phyloP scores from a whole-genome alignment of 1,140 invertebrate species.

The Streblospio benedicti region DNA sequence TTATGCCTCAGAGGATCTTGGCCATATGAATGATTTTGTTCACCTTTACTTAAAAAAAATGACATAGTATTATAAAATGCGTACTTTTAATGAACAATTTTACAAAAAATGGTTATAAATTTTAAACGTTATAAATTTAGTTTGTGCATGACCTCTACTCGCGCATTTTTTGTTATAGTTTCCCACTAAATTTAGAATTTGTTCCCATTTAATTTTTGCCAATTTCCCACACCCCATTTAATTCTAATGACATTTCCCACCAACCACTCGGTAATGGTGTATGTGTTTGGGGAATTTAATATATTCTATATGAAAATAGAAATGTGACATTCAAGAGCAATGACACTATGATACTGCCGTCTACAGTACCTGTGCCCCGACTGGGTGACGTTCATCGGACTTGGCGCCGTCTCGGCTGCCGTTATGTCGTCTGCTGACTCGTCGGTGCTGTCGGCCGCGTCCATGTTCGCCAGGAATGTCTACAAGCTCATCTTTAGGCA shows the following conservation, averaged over 20 bases:
- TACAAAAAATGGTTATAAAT: too few relatives aligned
- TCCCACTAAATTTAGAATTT: too few relatives aligned
- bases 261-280: conserved; percentile 93
- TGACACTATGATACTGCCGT: background rate
- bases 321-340: conserved; percentile 5
- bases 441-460: conserved; percentile 17
- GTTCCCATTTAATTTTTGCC: too few relatives aligned
- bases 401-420: conserved; percentile 20
- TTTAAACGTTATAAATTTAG: too few relatives aligned
- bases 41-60: too few relatives aligned
- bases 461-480: conserved; percentile 20
- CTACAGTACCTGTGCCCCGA: conserved; percentile 18
- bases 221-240: too few relatives aligned
- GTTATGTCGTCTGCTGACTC: conserved; percentile 21
- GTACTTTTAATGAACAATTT: too few relatives aligned
- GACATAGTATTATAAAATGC: too few relatives aligned
- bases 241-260: too few relatives aligned
- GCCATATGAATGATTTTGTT: too few relatives aligned
- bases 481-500: conserved; percentile 23
- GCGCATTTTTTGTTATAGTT: too few relatives aligned
- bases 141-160: conserved; percentile 96
- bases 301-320: conserved; percentile 82
- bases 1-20: too few relatives aligned
- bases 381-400: conserved; percentile 20
- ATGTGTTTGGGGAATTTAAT: conserved; percentile 95